Evolutionary conservation across 2,888 invertebrate genomes (phyloP), one percentile per base, ranked within the genome.

Genomic region (Smittia sp.): DNA sequence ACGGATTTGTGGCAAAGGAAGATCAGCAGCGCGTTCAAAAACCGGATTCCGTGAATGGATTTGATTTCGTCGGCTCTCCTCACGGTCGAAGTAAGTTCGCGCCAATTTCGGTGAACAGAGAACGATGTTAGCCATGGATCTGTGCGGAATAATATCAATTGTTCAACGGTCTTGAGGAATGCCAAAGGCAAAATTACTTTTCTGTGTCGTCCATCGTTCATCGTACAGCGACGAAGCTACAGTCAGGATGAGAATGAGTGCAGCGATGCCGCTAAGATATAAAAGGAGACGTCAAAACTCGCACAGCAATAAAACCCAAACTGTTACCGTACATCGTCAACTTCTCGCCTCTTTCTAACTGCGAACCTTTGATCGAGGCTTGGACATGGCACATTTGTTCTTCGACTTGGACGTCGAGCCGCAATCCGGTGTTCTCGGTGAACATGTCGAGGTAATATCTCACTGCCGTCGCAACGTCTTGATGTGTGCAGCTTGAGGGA

Each of bases 1-100:
- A 90, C 87, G 11, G 88, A 88, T 78, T 90, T 90, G 79, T 90
- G 90, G 0, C 89, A 85, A 2, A 87, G 77, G 11, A 90, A 79
- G 74, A 90, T 79, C 84, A 89, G 84, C 4, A 86, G 65, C 0
- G 89, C 89, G 77, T 89, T 89, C 6, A 89, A 77, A 75, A 86
- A 87, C 75, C 90, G 81, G 39, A 90, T 86, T 20, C 89, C 89
- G 79, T 90, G 90, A 0, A 90, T 85, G 0, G 86, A 84, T 67
- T 85, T 83, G 65, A 90, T 87, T 18, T 85, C 85, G 0, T 84
- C 78, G 27, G 9, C 11, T 0, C 83, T 78, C 52, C 85, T 81
- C 52, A 83, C 79, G 13, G 85, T 78, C 18, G 85, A 85, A 52
- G 87, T 80, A 22, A 90, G 80, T 76, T 85, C 84, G 72, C 80